Percentiles rank a stretch among this genome's conserved stretches.
phyloP scores from a whole-genome alignment of 2,113 vertebrate species.

The Syrmaticus mikado region DNA sequence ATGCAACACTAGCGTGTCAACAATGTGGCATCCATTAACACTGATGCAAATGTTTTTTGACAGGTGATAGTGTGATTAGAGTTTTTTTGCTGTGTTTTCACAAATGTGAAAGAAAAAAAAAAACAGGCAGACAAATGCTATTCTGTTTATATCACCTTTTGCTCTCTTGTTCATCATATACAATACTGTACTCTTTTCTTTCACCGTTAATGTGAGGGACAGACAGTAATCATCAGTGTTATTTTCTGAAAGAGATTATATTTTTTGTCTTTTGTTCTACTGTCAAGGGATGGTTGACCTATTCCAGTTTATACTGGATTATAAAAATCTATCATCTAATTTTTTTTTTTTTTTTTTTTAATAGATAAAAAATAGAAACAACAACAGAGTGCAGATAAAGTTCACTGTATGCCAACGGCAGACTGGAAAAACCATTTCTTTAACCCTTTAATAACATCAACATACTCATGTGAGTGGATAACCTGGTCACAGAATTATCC shows the following conservation, averaged over 20 bases:
- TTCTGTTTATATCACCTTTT: neutral
- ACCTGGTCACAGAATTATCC: constrained; percentile 23
- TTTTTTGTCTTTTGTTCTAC: neutral
- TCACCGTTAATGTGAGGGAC: neutral
- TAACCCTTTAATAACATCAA: constrained; percentile 33
- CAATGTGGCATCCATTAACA: constrained; percentile 23
- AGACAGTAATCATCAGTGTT: neutral
- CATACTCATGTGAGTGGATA: constrained; percentile 22
- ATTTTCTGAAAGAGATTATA: neutral
- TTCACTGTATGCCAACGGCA: constrained; percentile 27
- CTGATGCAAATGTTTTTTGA: constrained; percentile 51
- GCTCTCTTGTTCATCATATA: neutral
- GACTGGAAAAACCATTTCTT: constrained; percentile 44
- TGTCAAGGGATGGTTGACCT: neutral
- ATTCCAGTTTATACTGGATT: neutral
- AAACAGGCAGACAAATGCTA: neutral
- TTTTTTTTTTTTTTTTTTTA: neutral
- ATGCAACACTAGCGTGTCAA: neutral
- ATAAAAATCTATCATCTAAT: neutral
- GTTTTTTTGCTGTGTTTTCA: neutral
- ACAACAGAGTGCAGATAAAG: constrained; percentile 30
- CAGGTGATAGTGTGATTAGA: constrained; percentile 15
- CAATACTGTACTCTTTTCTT: neutral
- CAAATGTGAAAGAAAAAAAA: neutral
- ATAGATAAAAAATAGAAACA: neutral